Evolutionary conservation across 1,140 invertebrate genomes (phyloP), one percentile per base, ranked within the genome.

Genomic region (Brevipalpus yothersi): DNA sequence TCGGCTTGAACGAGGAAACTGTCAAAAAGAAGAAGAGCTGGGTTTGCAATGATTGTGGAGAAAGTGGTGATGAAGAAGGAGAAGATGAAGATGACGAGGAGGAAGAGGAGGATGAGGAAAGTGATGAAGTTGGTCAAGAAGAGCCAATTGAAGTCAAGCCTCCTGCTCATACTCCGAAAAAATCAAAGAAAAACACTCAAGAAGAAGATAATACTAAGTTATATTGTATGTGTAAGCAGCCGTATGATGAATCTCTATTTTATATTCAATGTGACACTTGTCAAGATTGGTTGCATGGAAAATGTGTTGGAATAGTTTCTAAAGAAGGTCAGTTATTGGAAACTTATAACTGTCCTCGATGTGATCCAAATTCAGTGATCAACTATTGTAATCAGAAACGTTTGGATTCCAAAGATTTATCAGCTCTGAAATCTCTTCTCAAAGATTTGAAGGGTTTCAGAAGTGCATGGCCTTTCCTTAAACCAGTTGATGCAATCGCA

Each of bases 251-350:
- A 73, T 86, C 87, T 69, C 87, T 93, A 85, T 88, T 92, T 78
- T 92, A 91, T 70, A 95, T 98, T 67, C 93, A 89, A 66, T 98
- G 94, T 73, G 93, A 98, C 71, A 80, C 82, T 56, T 98, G 94
- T 73, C 87, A 96, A 71, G 90, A 95, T 72, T 98, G 94, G 94
- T 97, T 96, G 73, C 94, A 98, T 71, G 92, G 92, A 5, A 77
- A 86, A 57, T 98, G 94, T 72, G 91, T 98, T 10, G 92, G 91
- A 12, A 90, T 96, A 66, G 73, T 94, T 41, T 87, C 92, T 69
- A 84, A 82, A 4, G 90, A 95, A 71, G 90, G 88, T 8, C 87
- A 92, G 68, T 83, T 83, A 66, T 91, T 96, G 63, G 89, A 93
- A 66, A 88, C 90, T 66, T 98, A 96, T 68, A 80, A 92, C 62